A percentile compares a stretch with the other conserved stretches of the same genome.
Evolutionary conservation across 2,113 vertebrate species (phyloP).

Genomic region (Ailuropoda melanoleuca): DNA sequence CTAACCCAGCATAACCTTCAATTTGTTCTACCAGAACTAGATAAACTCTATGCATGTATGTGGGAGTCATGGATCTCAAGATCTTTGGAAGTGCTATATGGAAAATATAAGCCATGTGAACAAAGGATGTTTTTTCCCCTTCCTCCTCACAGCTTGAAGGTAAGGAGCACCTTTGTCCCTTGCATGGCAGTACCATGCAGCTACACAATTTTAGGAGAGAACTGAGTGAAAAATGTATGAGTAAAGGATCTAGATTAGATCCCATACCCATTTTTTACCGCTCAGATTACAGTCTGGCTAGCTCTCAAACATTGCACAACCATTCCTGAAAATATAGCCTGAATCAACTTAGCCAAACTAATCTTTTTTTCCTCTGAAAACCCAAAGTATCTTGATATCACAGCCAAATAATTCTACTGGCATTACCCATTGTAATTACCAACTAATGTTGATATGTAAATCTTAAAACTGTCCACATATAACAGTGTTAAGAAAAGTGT

Average conservation of each 20-base stretch:
- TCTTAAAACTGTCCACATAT: background rate
- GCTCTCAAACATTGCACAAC: background rate
- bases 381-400: background rate
- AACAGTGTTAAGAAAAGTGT: background rate
- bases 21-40: background rate
- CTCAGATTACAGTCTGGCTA: background rate
- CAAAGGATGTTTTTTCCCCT: background rate
- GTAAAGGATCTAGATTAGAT: background rate
- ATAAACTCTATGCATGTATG: background rate
- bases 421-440: background rate
- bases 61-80: background rate
- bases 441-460: background rate
- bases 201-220: background rate
- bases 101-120: background rate
- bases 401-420: background rate
- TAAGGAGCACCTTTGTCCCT: background rate
- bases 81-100: background rate
- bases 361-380: background rate
- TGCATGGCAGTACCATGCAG: background rate
- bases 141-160: background rate
- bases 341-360: background rate
- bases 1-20: background rate
- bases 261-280: background rate
- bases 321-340: background rate
- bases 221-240: accelerated